Base-by-base conservation (phyloP, 2,888 invertebrate genomes). In the Oscheius myriophilus region DNA sequence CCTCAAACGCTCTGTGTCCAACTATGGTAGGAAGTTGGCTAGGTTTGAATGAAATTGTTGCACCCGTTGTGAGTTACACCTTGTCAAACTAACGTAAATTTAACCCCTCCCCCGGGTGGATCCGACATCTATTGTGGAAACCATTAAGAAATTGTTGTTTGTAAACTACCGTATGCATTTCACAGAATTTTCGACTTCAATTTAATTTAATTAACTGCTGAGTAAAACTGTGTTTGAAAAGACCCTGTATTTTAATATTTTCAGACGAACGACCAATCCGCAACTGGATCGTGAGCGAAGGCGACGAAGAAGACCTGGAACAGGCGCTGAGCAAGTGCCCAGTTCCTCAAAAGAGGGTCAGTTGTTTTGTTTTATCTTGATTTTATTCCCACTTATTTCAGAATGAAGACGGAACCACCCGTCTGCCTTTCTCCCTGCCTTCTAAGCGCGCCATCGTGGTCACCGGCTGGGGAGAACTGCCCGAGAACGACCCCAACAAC, bases 401-500 rank as follows among this genome's bases (percentile, higher is more conserved):
- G 71, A 65, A 64, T 14, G 77, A 77, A 7, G 75, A 75, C 16
- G 71, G 66, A 23, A 69, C 65, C 11, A 52, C 70, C 14, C 73
- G 78, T 1, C 63, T 72, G 51, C 70, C 80, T 49, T 69, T 75
- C 61, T 74, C 73, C 26, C 57, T 76, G 11, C 75, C 76, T 25
- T 61, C 73, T 6, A 79, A 77, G 43, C 65, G 80, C 3, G 59
- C 74, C 61, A 79, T 80, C 45, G 71, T 80, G 0, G 75, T 74
- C n/a, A 80, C 80, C 6, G 80, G 80, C 39, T 80, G 80, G 80
- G 80, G 77, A 70, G 78, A 79, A 46, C 75, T 79, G 25, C 80
- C 80, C 41, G 80, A 80, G 61, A 76, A 80, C 42, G 80, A 80
- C 58, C 78, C 80, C 33, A 80, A 80, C 72, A 79, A 80, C 42